Percentiles rank a stretch among this genome's conserved stretches.
Evolutionary conservation across 2,797 vertebrate species (phyloP).

Genomic region (Lithobates pipiens): DNA sequence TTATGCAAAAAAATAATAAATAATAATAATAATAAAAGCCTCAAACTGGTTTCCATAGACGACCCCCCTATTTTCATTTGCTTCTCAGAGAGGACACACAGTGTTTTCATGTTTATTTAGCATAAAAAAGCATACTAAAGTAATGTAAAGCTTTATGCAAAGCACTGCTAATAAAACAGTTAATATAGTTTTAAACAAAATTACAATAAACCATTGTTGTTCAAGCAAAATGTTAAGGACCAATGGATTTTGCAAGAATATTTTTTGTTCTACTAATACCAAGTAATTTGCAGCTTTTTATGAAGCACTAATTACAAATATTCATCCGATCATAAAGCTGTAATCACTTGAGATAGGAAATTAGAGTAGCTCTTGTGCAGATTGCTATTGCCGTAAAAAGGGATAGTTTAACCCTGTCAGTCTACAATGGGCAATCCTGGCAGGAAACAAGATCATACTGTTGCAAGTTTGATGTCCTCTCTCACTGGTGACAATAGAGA

Average conservation of each 20-base stretch:
- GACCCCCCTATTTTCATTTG: background rate
- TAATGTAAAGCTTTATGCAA: background rate
- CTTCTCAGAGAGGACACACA: too few species aligned
- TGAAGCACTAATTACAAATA: conserved; percentile 73
- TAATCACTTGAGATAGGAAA: conserved; percentile 63
- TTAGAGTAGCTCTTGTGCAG: conserved; percentile 60
- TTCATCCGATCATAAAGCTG: conserved; percentile 74
- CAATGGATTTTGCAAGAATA: conserved; percentile 47
- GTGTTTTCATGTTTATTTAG: background rate
- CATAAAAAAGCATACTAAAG: background rate
- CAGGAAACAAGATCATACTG: conserved; percentile 21
- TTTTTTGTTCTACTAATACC: conserved; percentile 68
- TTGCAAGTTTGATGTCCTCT: conserved; percentile 17
- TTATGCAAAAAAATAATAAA: too few species aligned
- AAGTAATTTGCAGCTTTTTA: conserved; percentile 75
- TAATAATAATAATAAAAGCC: background rate
- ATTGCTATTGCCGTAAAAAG: conserved; percentile 51
- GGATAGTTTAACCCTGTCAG: conserved; percentile 57
- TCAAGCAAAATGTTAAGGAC: conserved; percentile 23
- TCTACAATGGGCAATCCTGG: conserved; percentile 38
- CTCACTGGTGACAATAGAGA: conserved; percentile 18
- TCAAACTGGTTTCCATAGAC: background rate
- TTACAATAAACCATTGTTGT: conserved; percentile 30
- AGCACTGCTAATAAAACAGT: background rate
- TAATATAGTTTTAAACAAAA: conserved; percentile 30